Base-by-base conservation (phyloP, 2,888 invertebrate genomes). In the Ornithoptera priamus region DNA sequence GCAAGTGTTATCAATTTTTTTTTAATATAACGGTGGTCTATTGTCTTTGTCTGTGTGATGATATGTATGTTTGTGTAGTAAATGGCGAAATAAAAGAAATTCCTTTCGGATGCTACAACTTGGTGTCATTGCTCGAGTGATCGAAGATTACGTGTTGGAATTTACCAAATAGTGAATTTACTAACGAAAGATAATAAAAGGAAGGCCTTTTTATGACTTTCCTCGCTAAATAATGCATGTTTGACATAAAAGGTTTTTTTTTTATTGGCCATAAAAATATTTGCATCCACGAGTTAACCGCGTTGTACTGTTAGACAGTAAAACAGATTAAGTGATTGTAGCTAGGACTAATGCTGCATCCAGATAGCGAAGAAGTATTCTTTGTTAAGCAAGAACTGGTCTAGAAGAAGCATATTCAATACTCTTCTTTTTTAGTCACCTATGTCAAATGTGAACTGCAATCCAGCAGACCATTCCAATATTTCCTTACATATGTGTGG, bases 111-210 rank as follows among this genome's bases (percentile, higher is more conserved):
- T 67, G 22, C 20, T 67, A 59, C 60, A 53, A 24, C 64, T 59
- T 17, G 57, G 57, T 73, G 71, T 70, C 70, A 68, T 67, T 58
- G 65, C 5, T 58, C 62, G 69, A 71, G 65, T 72, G 69, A 72
- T 70, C 69, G 61, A 71, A 69, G 60, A 61, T 60, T 73, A 69
- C 75, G 75, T 73, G 73, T 62, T 12, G 68, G 74, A 72, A 75
- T 75, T 73, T 70, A 70, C 59, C 69, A 73, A 70, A 62, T 70
- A 70, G 63, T 64, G 50, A 42, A 65, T 65, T 63, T 30, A 62
- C 58, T 62, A 61, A 62, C 22, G 15, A 69, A 39, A 42, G 46
- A 30, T 39, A n/a, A 39, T 22, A 36, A 60, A 30, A 6, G 20
- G 46, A 50, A 15, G 22, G 56, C 42, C 36, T 18, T 60, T 62